Evolutionary conservation across 2,888 invertebrate species (phyloP).

Genomic region (Sepioteuthis lessoniana): DNA sequence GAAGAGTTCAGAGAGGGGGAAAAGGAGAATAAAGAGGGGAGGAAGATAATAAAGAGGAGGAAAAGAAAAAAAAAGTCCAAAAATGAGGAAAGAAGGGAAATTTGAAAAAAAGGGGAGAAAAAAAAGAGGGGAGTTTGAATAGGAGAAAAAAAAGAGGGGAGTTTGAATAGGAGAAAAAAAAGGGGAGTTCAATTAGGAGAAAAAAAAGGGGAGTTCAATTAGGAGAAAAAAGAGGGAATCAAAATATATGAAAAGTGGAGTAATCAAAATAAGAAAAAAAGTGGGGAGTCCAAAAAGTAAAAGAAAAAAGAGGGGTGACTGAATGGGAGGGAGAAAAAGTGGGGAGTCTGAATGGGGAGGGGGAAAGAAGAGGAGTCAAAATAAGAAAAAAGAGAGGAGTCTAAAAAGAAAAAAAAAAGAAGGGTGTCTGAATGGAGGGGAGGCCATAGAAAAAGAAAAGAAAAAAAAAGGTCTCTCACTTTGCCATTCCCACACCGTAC

Average conservation of each 20-base stretch:
- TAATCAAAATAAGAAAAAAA: too few relatives aligned
- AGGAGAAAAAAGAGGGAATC: too few relatives aligned
- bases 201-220: too few relatives aligned
- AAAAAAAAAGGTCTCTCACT: slow-evolving; percentile 77
- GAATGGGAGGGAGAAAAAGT: too few relatives aligned
- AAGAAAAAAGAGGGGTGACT: too few relatives aligned
- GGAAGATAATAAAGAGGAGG: too few relatives aligned
- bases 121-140: neutral
- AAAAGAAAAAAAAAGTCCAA: neutral
- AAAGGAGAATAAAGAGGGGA: neutral
- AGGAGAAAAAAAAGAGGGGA: neutral
- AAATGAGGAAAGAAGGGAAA: neutral
- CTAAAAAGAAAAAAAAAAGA: neutral
- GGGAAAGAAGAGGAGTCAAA: too few relatives aligned
- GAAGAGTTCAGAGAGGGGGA: neutral
- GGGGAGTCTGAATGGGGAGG: too few relatives aligned
- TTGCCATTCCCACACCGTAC: slow-evolving; percentile 96
- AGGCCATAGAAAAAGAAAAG: neutral
- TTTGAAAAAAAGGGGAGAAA: too few relatives aligned
- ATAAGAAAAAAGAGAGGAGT: neutral
- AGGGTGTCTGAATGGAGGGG: neutral
- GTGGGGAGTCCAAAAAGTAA: neutral
- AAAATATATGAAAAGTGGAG: too few relatives aligned
- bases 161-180: too few relatives aligned
- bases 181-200: too few relatives aligned